Percentiles rank a stretch among this genome's conserved stretches.
These are phyloP conservation scores for Uria aalge DNA, from an alignment of 2,113 vertebrate genomes.

Conservation along the genomic window DNA sequence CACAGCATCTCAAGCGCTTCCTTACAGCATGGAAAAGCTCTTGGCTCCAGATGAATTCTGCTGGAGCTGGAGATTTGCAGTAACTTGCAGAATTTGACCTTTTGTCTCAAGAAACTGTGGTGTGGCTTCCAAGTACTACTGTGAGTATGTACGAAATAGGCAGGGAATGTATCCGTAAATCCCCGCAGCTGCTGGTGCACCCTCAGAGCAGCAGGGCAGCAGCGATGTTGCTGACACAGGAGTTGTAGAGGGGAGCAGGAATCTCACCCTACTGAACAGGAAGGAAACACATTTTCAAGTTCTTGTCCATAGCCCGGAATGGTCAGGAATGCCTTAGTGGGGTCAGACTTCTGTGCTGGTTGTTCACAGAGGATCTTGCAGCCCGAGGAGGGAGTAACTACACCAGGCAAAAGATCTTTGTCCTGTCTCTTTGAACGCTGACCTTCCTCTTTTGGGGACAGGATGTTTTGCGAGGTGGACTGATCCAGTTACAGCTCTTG, in stretches of 20 bases:
- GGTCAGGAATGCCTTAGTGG: background rate
- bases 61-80: background rate
- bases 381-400: background rate
- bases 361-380: background rate
- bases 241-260: background rate
- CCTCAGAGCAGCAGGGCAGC: background rate
- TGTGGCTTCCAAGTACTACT: background rate
- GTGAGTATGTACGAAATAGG: background rate
- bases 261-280: background rate
- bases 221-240: background rate
- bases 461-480: background rate
- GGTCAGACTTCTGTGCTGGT: background rate
- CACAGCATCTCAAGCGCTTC: background rate
- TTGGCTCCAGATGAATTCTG: background rate
- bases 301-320: background rate
- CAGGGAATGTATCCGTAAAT: background rate
- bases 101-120: background rate
- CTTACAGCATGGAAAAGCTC: background rate
- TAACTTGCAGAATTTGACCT: constrained; percentile 24
- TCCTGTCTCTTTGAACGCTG: background rate
- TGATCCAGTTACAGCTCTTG: background rate
- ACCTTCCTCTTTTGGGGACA: constrained; percentile 19
- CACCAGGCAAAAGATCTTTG: background rate
- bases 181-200: background rate
- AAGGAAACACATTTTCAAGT: constrained; percentile 43